A percentile compares a stretch with the other conserved stretches of the same genome.
Conservation (phyloP, 2,888 invertebrate species). For the Acanthococcus lagerstroemiae region DNA sequence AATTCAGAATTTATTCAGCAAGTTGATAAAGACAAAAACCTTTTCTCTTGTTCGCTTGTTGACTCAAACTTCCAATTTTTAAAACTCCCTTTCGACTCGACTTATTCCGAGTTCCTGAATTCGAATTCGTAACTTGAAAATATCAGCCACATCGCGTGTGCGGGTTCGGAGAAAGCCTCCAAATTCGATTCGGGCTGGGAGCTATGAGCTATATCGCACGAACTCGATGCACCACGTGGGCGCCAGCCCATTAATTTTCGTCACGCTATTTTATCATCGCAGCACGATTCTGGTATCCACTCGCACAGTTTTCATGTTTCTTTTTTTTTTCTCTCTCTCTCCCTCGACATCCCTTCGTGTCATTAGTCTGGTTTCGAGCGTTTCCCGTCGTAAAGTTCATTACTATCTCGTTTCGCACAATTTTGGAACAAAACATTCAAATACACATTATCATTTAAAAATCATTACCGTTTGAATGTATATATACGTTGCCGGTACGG, state of each 20-base stretch:
- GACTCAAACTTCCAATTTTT: no score
- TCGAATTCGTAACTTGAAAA: no score
- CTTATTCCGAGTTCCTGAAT: no score
- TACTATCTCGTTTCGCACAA: background rate
- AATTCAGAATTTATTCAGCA: no score
- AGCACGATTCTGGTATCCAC: background rate
- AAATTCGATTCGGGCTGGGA: no score
- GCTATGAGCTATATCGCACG: no score
- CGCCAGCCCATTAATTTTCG: background rate
- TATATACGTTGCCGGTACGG: slow-evolving; percentile 1
- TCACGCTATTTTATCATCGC: background rate
- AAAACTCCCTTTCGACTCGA: no score
- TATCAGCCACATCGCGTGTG: no score
- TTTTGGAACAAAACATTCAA: slow-evolving; percentile 25
- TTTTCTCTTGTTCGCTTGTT: no score
- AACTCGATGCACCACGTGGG: background rate
- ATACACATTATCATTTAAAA: slow-evolving; percentile 28
- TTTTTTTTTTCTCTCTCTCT: background rate
- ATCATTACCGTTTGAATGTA: slow-evolving; percentile 19
- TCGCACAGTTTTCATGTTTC: background rate
- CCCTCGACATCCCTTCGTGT: background rate
- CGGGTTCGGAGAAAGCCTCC: no score
- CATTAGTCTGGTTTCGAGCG: background rate
- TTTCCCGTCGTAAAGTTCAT: slow-evolving; percentile 10
- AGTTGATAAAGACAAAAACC: no score